Evolutionary conservation across 2,888 invertebrate genomes (phyloP).

Genomic region (Cheilosia soror): DNA sequence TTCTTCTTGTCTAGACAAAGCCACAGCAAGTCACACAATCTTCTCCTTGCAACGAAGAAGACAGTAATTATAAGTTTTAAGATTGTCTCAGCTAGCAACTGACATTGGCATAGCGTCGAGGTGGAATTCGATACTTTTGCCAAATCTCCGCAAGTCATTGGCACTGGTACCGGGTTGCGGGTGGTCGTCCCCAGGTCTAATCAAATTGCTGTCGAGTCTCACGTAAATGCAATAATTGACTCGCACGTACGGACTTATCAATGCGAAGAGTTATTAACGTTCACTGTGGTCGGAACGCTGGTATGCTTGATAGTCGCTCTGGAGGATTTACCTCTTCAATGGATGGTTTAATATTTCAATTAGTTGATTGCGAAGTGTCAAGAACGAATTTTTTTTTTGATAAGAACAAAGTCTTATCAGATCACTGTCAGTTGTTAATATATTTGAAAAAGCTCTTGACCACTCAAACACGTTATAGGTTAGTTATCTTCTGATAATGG

Average conservation of each 20-base stretch:
- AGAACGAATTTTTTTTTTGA: slow-evolving; percentile 9
- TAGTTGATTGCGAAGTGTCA: slow-evolving; percentile 23
- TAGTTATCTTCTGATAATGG: neutral
- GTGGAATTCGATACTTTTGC: slow-evolving; percentile 34
- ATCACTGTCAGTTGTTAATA: neutral
- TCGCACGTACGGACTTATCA: slow-evolving; percentile 71
- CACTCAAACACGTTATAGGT: neutral
- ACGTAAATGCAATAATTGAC: slow-evolving; percentile 70
- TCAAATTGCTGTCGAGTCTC: slow-evolving; percentile 54
- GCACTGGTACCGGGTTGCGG: slow-evolving; percentile 39
- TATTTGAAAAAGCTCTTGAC: neutral
- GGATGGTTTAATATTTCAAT: slow-evolving; percentile 34
- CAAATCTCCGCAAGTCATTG: slow-evolving; percentile 36
- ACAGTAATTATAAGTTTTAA: slow-evolving; percentile 26
- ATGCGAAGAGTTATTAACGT: slow-evolving; percentile 52
- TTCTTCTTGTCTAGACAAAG: slow-evolving; percentile 60
- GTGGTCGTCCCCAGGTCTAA: slow-evolving; percentile 35
- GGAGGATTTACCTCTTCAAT: slow-evolving; percentile 22
- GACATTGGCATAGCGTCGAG: slow-evolving; percentile 11
- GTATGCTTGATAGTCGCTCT: slow-evolving; percentile 23
- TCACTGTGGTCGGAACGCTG: slow-evolving; percentile 12
- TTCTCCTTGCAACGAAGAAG: neutral
- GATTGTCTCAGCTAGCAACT: slow-evolving; percentile 33
- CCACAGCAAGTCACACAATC: slow-evolving; percentile 1
- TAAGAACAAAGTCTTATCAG: slow-evolving; percentile 14